A percentile compares a stretch with the other conserved stretches of the same genome.
phyloP scores from a whole-genome alignment of 2,888 invertebrate genomes.

The Drosophila tanythrix region DNA sequence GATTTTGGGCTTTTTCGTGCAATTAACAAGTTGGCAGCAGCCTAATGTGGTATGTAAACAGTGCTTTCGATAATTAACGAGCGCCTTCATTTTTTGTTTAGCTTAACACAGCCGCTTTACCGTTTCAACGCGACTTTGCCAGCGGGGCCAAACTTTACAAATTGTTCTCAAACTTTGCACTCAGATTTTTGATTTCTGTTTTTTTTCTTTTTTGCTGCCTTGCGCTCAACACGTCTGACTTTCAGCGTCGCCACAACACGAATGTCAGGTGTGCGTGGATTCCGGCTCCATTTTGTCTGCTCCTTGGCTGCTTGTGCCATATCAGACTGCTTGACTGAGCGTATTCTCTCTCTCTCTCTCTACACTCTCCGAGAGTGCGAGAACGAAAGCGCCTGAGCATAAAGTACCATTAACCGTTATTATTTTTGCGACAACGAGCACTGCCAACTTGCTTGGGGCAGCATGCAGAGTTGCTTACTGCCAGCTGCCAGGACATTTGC shows the following conservation, averaged over 20 bases:
- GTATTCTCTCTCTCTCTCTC: slow-evolving; percentile 16
- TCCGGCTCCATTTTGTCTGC: slow-evolving; percentile 72
- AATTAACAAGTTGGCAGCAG: slow-evolving; percentile 34
- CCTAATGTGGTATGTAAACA: slow-evolving; percentile 40
- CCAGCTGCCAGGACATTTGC: slow-evolving; percentile 51
- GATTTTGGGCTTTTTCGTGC: slow-evolving; percentile 21
- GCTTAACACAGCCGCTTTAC: slow-evolving; percentile 38
- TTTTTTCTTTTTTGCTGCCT: slow-evolving; percentile 30
- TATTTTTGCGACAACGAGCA: slow-evolving; percentile 37
- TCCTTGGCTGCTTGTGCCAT: slow-evolving; percentile 33
- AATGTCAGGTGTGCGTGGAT: slow-evolving; percentile 81
- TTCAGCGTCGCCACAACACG: slow-evolving; percentile 80
- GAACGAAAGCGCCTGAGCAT: slow-evolving; percentile 21
- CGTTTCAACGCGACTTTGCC: slow-evolving; percentile 51
- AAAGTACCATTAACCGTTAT: slow-evolving; percentile 72
- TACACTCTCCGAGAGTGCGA: slow-evolving; percentile 8
- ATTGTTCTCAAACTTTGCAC: slow-evolving; percentile 64
- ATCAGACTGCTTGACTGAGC: slow-evolving; percentile 31
- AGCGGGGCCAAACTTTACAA: slow-evolving; percentile 49
- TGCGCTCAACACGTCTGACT: slow-evolving; percentile 81
- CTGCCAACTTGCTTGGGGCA: slow-evolving; percentile 62
- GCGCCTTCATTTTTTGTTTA: slow-evolving; percentile 6
- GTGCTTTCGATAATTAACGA: slow-evolving; percentile 7
- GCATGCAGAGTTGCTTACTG: slow-evolving; percentile 60
- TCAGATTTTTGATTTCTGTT: slow-evolving; percentile 31